Evolutionary conservation across 2,113 vertebrate species (phyloP).

Genomic region (Panthera leo): DNA sequence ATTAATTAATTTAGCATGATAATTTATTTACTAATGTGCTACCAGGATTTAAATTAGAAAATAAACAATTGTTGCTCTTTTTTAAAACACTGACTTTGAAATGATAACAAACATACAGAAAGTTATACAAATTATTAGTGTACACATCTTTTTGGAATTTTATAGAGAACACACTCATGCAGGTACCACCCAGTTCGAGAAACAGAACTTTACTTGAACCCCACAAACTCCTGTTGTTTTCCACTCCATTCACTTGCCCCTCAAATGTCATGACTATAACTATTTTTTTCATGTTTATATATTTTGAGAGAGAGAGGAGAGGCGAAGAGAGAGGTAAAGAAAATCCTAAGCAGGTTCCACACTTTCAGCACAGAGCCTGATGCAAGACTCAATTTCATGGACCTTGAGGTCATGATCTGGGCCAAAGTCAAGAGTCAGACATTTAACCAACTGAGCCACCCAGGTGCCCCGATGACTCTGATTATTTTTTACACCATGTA

Average conservation of each 20-base stretch:
- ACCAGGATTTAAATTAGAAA: not conserved
- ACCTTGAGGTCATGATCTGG: no score
- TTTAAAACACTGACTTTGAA: not conserved
- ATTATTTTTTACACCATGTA: not conserved
- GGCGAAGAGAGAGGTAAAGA: no score
- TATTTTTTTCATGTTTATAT: not conserved
- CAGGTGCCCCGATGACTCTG: not conserved
- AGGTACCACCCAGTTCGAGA: not conserved
- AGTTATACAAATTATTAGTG: not conserved
- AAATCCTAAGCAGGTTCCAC: no score
- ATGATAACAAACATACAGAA: not conserved
- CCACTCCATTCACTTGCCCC: not conserved
- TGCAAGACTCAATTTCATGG: no score
- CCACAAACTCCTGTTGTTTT: not conserved
- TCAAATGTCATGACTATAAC: not conserved
- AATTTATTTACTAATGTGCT: not conserved
- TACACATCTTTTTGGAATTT: not conserved
- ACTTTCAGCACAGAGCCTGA: no score
- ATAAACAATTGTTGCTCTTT: not conserved
- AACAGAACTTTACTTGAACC: not conserved
- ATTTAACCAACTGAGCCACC: no score
- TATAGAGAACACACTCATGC: not conserved
- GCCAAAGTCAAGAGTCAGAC: no score
- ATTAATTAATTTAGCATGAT: not conserved
- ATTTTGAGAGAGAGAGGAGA: no score